These are phyloP conservation scores for Cyprinodon variegatus DNA, from an alignment of 2,113 vertebrate genomes.

Conservation along the genomic window DNA sequence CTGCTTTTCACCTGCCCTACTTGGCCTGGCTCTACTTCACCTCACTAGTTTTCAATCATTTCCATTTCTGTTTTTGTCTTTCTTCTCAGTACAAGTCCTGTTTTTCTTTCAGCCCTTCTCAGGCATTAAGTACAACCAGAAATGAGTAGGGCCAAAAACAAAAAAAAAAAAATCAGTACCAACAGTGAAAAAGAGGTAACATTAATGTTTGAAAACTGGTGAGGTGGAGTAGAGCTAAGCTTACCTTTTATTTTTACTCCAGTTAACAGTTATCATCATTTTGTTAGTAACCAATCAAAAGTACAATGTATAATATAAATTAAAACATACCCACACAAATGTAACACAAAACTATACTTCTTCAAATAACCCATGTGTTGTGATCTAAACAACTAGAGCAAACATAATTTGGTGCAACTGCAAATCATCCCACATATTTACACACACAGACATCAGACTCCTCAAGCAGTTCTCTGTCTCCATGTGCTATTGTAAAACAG, in stretches of 20 bases:
- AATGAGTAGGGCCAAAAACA: no score
- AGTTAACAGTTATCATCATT: not conserved
- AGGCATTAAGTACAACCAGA: no score
- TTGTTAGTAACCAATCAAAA: not conserved
- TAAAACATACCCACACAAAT: slow-evolving; percentile 9
- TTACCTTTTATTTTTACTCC: not conserved
- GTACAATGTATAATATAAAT: not conserved
- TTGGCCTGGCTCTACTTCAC: no score
- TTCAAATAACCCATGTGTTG: slow-evolving; percentile 52
- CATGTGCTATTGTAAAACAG: slow-evolving; percentile 8
- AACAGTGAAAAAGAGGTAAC: no score
- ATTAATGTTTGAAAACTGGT: no score
- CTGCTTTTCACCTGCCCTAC: not conserved
- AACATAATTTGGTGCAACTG: slow-evolving; percentile 30
- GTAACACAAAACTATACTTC: slow-evolving; percentile 17
- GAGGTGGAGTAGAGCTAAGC: no score
- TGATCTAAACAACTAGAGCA: slow-evolving; percentile 57
- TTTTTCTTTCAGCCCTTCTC: no score
- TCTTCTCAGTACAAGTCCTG: no score
- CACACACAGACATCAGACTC: slow-evolving; percentile 11
- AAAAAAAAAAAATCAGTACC: no score
- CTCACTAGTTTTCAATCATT: no score
- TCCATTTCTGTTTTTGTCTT: no score
- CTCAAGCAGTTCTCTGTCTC: slow-evolving; percentile 32
- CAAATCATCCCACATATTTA: slow-evolving; percentile 17